Evolutionary conservation across 2,888 invertebrate species (phyloP).

Genomic region (Leucophenga maculata): DNA sequence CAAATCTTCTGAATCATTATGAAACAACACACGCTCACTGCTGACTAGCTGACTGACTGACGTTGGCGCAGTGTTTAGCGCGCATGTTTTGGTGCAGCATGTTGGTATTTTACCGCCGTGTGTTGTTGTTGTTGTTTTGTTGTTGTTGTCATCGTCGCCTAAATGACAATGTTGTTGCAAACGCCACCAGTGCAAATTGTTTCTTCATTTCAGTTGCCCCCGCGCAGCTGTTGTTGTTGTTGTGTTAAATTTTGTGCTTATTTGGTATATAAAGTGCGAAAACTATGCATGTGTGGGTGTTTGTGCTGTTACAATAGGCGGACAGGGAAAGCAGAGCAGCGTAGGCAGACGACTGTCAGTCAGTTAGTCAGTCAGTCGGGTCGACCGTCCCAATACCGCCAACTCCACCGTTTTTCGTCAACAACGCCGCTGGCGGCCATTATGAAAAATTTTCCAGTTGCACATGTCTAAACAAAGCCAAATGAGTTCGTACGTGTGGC

Average conservation of each 20-base stretch:
- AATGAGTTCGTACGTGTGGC: slow-evolving; percentile 48
- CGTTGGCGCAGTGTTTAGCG: not conserved
- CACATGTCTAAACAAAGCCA: slow-evolving; percentile 63
- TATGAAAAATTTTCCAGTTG: slow-evolving; percentile 64
- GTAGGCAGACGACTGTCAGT: slow-evolving; percentile 28
- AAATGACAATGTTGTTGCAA: not conserved
- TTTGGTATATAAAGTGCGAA: slow-evolving; percentile 10
- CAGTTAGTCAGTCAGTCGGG: not conserved
- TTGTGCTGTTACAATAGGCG: not conserved
- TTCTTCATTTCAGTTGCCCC: not conserved
- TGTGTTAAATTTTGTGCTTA: not conserved
- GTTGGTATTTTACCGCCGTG: too few species aligned
- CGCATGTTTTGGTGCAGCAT: not conserved
- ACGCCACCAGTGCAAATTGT: slow-evolving; percentile 14
- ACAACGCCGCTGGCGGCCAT: slow-evolving; percentile 55
- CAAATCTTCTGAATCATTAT: too few species aligned
- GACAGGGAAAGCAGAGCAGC: slow-evolving; percentile 29
- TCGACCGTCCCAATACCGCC: not conserved
- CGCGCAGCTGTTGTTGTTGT: not conserved
- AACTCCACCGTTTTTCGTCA: slow-evolving; percentile 8
- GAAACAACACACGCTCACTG: not conserved
- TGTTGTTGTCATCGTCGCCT: slow-evolving; percentile 16
- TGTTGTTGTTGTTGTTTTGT: too few species aligned
- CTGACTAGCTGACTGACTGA: not conserved
- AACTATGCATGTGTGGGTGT: not conserved